Percentiles rank a stretch among this genome's conserved stretches.
phyloP scores from a whole-genome alignment of 2,888 invertebrate species.

The Hybos culiciformis region DNA sequence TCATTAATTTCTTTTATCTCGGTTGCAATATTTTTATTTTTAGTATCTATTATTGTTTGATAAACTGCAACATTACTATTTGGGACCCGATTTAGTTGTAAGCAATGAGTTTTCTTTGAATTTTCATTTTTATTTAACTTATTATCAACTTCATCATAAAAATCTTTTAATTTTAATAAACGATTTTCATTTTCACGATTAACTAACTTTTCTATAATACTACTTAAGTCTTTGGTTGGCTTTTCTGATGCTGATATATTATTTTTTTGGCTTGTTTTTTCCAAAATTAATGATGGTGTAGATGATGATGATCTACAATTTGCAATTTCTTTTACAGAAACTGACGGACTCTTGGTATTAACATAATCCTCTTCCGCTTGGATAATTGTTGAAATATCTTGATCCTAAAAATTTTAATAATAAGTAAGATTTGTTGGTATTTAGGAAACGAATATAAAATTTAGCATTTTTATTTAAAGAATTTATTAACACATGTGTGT shows the following conservation, averaged over 20 bases:
- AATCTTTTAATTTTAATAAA: conserved; percentile 19
- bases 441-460: not conserved
- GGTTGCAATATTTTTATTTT: conserved; percentile 42
- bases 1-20: conserved; percentile 46
- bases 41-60: conserved; percentile 41
- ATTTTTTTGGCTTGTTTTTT: conserved; percentile 5
- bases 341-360: conserved; percentile 14
- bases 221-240: conserved; percentile 40
- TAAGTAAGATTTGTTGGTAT: conserved; percentile 3
- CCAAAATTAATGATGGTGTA: conserved; percentile 3
- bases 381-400: conserved; percentile 39
- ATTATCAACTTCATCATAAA: conserved; percentile 20
- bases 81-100: conserved; percentile 38
- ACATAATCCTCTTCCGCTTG: conserved; percentile 37
- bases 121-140: conserved; percentile 20
- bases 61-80: conserved; percentile 48
- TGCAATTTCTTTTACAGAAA: conserved; percentile 22
- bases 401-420: conserved; percentile 26
- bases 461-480: not conserved
- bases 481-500: too few species aligned
- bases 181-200: conserved; percentile 26
- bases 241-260: conserved; percentile 27
- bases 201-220: conserved; percentile 41
- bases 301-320: not conserved
- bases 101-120: conserved; percentile 17